Evolutionary conservation across 2,888 invertebrate genomes (phyloP).

Genomic region (Rosalia funebris): DNA sequence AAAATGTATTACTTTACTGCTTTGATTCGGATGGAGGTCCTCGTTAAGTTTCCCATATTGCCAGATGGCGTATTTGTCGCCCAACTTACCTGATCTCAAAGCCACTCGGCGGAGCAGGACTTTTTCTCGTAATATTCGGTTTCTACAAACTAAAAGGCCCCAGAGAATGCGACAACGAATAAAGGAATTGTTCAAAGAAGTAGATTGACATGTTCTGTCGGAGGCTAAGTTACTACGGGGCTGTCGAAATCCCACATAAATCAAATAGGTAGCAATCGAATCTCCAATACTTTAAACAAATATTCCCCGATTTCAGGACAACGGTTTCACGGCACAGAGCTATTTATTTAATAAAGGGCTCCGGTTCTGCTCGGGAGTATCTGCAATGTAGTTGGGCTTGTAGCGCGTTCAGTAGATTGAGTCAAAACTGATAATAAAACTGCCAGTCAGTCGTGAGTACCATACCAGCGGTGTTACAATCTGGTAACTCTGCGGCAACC

Average conservation of each 20-base stretch:
- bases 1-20: slow-evolving; percentile 20
- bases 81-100: slow-evolving; percentile 37
- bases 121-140: slow-evolving; percentile 37
- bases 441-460: no score
- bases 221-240: slow-evolving; percentile 31
- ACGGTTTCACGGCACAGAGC: background rate
- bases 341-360: slow-evolving; percentile 5
- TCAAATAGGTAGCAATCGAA: slow-evolving; percentile 32
- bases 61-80: slow-evolving; percentile 32
- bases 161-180: slow-evolving; percentile 31
- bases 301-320: slow-evolving; percentile 3
- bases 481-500: no score
- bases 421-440: no score
- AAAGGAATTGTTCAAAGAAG: slow-evolving; percentile 36
- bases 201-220: slow-evolving; percentile 39
- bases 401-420: no score
- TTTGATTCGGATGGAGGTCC: slow-evolving; percentile 10
- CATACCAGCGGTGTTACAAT: no score
- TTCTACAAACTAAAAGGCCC: slow-evolving; percentile 39
- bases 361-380: background rate
- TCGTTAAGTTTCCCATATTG: slow-evolving; percentile 18
- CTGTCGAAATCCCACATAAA: slow-evolving; percentile 36
- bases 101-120: slow-evolving; percentile 25
- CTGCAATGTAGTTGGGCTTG: no score
- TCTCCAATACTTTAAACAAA: slow-evolving; percentile 19